A percentile compares a stretch with the other conserved stretches of the same genome.
Evolutionary conservation across 2,797 vertebrate species (phyloP).

Genomic region (Apogon hyalosoma): DNA sequence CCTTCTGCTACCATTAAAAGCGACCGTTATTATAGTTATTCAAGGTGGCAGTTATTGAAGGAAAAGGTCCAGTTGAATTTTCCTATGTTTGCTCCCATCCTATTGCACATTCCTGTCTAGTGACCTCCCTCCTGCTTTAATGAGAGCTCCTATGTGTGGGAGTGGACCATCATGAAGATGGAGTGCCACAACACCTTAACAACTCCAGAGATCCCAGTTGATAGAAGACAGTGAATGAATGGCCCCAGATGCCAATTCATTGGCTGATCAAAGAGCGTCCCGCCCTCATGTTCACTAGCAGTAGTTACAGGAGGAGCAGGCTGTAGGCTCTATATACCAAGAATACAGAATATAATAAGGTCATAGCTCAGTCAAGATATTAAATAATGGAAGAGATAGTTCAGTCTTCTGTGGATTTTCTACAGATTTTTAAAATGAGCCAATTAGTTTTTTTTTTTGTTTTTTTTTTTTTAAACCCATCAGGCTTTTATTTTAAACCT

Average conservation of each 20-base stretch:
- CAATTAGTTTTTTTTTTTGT: constrained; percentile 23
- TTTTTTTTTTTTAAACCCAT: constrained; percentile 39
- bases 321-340: constrained; percentile 20
- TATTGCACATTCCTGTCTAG: constrained; percentile 29
- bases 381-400: constrained; percentile 29
- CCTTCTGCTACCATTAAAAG: background rate
- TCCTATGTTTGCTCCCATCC: constrained; percentile 16
- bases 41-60: background rate
- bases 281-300: constrained; percentile 74
- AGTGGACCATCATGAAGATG: constrained; percentile 73
- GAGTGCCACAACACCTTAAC: constrained; percentile 63
- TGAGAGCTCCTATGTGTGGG: constrained; percentile 60
- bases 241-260: constrained; percentile 78
- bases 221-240: constrained; percentile 77
- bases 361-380: background rate
- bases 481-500: constrained; percentile 13
- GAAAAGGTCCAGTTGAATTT: constrained; percentile 22
- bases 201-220: constrained; percentile 71
- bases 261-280: constrained; percentile 79
- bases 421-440: constrained; percentile 1
- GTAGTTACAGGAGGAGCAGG: constrained; percentile 71
- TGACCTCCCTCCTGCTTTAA: constrained; percentile 58
- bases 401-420: constrained; percentile 19
- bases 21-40: constrained; percentile 1
- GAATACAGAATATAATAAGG: constrained; percentile 19